Percentiles rank a stretch among this genome's conserved stretches.
Evolutionary conservation across 1,140 invertebrate genomes (phyloP).

Genomic region (Solenopsis fugax): DNA sequence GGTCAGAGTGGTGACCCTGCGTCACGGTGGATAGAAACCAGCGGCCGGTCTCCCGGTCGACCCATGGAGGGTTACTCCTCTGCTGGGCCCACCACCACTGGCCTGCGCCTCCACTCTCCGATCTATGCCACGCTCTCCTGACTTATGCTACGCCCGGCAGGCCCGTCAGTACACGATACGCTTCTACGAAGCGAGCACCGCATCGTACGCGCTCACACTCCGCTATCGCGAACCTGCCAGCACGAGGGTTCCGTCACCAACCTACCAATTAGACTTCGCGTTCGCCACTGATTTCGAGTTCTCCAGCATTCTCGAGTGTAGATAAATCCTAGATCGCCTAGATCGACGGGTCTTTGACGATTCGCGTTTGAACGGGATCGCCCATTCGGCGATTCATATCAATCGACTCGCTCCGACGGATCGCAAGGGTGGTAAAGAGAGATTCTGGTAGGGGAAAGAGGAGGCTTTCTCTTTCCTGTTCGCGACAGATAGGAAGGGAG

Average conservation of each 20-base stretch:
- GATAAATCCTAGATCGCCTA: neutral
- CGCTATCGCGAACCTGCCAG: conserved; percentile 4
- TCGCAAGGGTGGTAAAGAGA: conserved; percentile 37
- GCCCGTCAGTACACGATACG: conserved; percentile 82
- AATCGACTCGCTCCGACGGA: conserved; percentile 32
- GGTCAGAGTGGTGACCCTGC: conserved; percentile 55
- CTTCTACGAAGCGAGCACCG: conserved; percentile 82
- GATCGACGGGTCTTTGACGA: neutral
- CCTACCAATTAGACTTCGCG: conserved; percentile 30
- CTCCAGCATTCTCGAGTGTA: neutral
- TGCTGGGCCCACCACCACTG: conserved; percentile 65
- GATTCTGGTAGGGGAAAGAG: conserved; percentile 51
- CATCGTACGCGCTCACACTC: conserved; percentile 67
- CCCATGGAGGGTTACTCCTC: conserved; percentile 66
- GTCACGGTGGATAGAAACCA: conserved; percentile 67
- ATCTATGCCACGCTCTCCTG: conserved; percentile 79
- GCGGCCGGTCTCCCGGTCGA: conserved; percentile 57
- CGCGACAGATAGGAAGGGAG: conserved; percentile 41
- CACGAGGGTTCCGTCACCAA: conserved; percentile 22
- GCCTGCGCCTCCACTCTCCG: conserved; percentile 70
- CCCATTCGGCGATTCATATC: neutral
- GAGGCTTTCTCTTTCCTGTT: conserved; percentile 45
- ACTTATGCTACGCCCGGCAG: conserved; percentile 76
- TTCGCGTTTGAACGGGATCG: neutral
- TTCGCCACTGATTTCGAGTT: neutral